These are phyloP conservation scores for Kradibia gibbosae DNA, from an alignment of 1,140 invertebrate genomes.

Conservation along the genomic window DNA sequence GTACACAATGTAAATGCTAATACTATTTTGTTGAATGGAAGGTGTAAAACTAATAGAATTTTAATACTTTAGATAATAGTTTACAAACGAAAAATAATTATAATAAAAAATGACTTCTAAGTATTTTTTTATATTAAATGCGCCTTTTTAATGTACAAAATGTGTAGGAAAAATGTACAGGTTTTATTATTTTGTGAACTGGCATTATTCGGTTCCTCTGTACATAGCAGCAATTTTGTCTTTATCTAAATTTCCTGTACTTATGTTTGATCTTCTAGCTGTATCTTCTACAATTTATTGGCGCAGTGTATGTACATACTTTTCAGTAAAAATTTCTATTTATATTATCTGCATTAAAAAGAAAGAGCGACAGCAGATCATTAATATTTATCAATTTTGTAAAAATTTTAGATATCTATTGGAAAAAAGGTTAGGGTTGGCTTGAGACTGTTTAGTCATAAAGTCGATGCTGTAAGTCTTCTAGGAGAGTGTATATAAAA, in stretches of 20 bases:
- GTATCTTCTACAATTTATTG: constrained; percentile 28
- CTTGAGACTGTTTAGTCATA: constrained; percentile 29
- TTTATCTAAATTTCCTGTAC: constrained; percentile 40
- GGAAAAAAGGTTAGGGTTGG: constrained; percentile 7
- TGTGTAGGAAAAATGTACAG: constrained; percentile 40
- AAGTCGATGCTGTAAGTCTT: constrained; percentile 31
- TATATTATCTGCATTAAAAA: constrained; percentile 32
- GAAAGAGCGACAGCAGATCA: constrained; percentile 4
- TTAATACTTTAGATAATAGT: constrained; percentile 50
- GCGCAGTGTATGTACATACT: constrained; percentile 36
- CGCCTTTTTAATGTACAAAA: constrained; percentile 48
- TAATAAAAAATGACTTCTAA: constrained; percentile 52
- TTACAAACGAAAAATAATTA: constrained; percentile 49
- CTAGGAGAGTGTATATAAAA: constrained; percentile 43
- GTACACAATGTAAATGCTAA: constrained; percentile 47
- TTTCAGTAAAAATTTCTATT: constrained; percentile 39
- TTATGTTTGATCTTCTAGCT: constrained; percentile 12
- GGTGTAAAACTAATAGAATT: constrained; percentile 50
- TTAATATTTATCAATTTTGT: constrained; percentile 33
- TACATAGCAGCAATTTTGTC: constrained; percentile 13
- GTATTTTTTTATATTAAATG: constrained; percentile 58
- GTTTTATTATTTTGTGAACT: constrained; percentile 24
- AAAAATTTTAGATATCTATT: constrained; percentile 34
- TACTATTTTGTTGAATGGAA: constrained; percentile 27
- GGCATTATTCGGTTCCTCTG: constrained; percentile 22